Evolutionary conservation across 2,888 invertebrate species (phyloP), one percentile per base, ranked within the genome.

Genomic region (Mimachlamys varia): DNA sequence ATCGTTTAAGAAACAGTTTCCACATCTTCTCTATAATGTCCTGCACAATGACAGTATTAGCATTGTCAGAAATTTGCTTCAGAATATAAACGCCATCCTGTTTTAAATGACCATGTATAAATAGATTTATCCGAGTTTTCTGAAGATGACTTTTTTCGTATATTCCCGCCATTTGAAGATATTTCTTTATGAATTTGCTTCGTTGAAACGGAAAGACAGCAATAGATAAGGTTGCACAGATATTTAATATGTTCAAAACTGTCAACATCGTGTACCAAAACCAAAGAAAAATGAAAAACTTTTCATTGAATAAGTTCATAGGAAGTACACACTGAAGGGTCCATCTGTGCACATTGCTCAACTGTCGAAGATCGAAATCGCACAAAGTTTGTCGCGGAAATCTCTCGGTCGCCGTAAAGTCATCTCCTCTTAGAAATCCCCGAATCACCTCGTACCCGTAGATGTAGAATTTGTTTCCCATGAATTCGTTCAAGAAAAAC

Each of bases 31-130:
- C 76, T 3, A 76, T 76, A 5, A 76, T 76, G 27, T 76, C 76
- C 76, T 76, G 76, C 4, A 76, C 76, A 76, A 76, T 76, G 4
- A 76, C 76, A 27, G 76, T 76, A 33, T 76, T 76, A 10, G 76
- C 76, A 33, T 76, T 76, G 76, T 76, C 76, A 13, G 76, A 76
- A 76, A 76, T 76, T 15, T 76, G 76, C 33, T 76, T 76, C 33
- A 76, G 33, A 27, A 76, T 76, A 13, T 33, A 76, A 12, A 76
- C 76, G 33, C 76, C 76, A 33, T 76, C 76, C 27, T 76, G 76
- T 33, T 76, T 76, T 76, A 76, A 76, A 76, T 76, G 76, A 27
- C 76, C 76, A 76, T 76, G 76, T 76, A 76, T 76, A 27, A 76
- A 76, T 12, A 76, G 76, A 33, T 76, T 76, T 27, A 76, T 76